Evolutionary conservation across 2,888 invertebrate species (phyloP), one percentile per base, ranked within the genome.

Genomic region (Amphipoea oculea): DNA sequence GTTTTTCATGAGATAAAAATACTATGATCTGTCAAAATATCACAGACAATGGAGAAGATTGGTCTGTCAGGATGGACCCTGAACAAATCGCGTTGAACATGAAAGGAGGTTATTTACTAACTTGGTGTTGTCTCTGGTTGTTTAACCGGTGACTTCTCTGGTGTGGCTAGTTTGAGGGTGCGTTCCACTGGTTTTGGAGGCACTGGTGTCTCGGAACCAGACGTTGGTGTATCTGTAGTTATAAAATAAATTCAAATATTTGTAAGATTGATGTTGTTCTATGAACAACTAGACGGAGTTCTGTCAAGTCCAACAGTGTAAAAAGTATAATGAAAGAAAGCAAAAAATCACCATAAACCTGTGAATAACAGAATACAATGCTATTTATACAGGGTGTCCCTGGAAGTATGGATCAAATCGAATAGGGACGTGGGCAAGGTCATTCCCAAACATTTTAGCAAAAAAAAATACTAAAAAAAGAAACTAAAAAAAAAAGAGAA

Each of bases 121-220:
- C 94, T 90, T 81, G 93, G 84, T 5, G 91, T 79, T 20, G 89
- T 90, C 77, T 94, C 95, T 3, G 88, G 88, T 23, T 90, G 92
- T 82, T 96, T 96, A 36, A 89, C 87, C 0, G 96, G 96, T 0
- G 96, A 96, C 67, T 94, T 95, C 81, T 96, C 96, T 0, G 96
- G 96, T 0, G 95, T 95, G 42, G 92, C 92, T 57, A 96, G 92
- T 79, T 96, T 97, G 40, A 94, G 95, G 4, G 95, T 93, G 2
- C 96, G 93, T 69, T 96, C 96, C 0, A 91, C 92, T 23, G 86
- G 89, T 76, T 94, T 95, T 0, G 85, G 71, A 14, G 92, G 89
- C 4, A 90, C 88, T 1, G 96, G 93, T 1, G 96, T 93, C 81
- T 96, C 96, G 0, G 96, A 96, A 0, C 94, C 96, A 0, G 96